A percentile compares a stretch with the other conserved stretches of the same genome.
Conservation (phyloP, 2,888 invertebrate species). For the Steromphala cineraria region DNA sequence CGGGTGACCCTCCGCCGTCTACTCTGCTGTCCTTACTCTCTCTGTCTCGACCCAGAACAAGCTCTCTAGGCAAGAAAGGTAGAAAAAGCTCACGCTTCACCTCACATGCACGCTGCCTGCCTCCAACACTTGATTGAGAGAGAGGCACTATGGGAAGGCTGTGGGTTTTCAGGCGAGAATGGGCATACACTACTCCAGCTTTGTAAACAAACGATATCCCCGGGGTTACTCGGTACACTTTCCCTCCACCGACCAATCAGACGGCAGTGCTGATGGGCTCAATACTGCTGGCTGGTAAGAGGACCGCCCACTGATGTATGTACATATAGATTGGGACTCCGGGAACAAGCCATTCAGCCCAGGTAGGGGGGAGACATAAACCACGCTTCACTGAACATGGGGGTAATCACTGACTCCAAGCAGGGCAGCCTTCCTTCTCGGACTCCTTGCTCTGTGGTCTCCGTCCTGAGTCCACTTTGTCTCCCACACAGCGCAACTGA, state of each 20-base stretch:
- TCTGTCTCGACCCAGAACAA: not conserved
- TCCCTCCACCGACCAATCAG: slow-evolving; percentile 51
- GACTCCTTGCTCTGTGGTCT: too few species aligned
- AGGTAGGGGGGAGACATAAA: not conserved
- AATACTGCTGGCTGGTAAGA: not conserved
- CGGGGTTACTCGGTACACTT: slow-evolving; percentile 59
- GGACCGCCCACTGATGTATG: not conserved
- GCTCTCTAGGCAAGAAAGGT: slow-evolving; percentile 11
- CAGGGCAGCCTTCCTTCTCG: too few species aligned
- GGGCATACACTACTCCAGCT: slow-evolving; percentile 15
- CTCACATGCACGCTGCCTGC: slow-evolving; percentile 3
- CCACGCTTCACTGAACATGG: not conserved
- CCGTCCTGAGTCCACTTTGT: not conserved
- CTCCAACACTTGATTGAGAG: not conserved
- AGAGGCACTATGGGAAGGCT: slow-evolving; percentile 6
- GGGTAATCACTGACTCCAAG: not conserved
- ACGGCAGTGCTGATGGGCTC: slow-evolving; percentile 10
- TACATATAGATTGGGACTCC: slow-evolving; percentile 6
- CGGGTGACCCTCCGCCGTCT: not conserved
- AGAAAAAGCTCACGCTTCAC: slow-evolving; percentile 18
- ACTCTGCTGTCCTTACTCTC: not conserved
- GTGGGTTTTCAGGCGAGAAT: slow-evolving; percentile 12
- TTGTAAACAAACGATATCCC: slow-evolving; percentile 50
- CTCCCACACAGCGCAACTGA: not conserved
- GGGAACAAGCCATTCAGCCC: slow-evolving; percentile 7